A percentile compares a stretch with the other conserved stretches of the same genome.
These are phyloP conservation scores for Enteromius argenteus DNA, from an alignment of 2,797 vertebrate species.

Conservation along the genomic window DNA sequence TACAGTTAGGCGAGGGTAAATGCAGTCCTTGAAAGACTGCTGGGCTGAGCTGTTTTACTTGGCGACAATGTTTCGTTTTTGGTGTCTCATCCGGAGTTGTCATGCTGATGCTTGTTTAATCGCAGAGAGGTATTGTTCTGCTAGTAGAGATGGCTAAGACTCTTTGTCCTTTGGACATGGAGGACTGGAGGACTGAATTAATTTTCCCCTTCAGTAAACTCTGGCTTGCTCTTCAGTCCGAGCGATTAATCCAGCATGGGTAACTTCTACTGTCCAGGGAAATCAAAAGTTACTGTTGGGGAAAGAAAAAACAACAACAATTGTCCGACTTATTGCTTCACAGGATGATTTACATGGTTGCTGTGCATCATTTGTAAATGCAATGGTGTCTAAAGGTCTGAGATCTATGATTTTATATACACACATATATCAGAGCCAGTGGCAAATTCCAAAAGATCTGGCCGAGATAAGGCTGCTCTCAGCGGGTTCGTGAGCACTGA, in stretches of 20 bases:
- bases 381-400: not conserved
- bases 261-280: conserved; percentile 30
- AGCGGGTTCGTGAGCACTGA: not conserved
- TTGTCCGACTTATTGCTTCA: not conserved
- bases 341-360: not conserved
- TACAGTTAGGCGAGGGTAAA: conserved; percentile 9
- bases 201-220: conserved; percentile 51
- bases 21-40: not conserved
- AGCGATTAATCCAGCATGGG: conserved; percentile 46
- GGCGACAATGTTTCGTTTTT: conserved; percentile 5
- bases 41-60: conserved; percentile 10
- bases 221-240: conserved; percentile 5
- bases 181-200: conserved; percentile 35
- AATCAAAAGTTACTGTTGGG: conserved; percentile 49
- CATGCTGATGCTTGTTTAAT: conserved; percentile 36
- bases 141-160: conserved; percentile 25
- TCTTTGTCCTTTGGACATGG: conserved; percentile 20
- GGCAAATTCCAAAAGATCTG: not conserved
- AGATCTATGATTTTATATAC: not conserved
- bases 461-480: not conserved
- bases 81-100: conserved; percentile 18
- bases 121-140: conserved; percentile 19
- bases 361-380: conserved; percentile 23
- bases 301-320: not conserved
- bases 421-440: not conserved